Evolutionary conservation across 1,140 invertebrate genomes (phyloP), one percentile per base, ranked within the genome.

Genomic region (Conus ventricosus): DNA sequence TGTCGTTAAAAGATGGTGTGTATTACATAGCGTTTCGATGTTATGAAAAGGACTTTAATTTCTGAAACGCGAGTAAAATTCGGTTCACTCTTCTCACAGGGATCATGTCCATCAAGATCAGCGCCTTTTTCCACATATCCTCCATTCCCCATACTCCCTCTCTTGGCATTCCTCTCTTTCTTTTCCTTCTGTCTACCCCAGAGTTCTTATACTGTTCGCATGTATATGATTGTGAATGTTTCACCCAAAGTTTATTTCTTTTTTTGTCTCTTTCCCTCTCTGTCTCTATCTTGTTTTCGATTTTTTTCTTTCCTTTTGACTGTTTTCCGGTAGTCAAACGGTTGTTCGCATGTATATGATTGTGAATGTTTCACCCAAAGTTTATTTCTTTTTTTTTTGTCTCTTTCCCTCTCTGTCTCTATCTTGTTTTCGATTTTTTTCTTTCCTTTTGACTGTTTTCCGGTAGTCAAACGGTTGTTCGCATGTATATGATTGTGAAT

Each of bases 81-180:
- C 39, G 39, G 39, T 39, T 39, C 39, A 39, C 39, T 39, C 39
- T 39, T 39, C 39, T 39, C 39, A 39, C 39, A 39, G 39, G 39
- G 39, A 39, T 39, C 39, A 39, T 39, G 39, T 39, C 39, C 39
- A 39, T 39, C 39, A 39, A 39, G 39, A 39, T 39, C 39, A 39
- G 39, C 39, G 3, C 39, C 39, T 39, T 39, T 39, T 39, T 39
- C 39, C 39, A 39, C 39, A 39, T 39, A 39, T 39, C 54, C 57
- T 51, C 57, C 25, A 51, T 8, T 27, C 57, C 82, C 23, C 57
- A 8, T 53, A 20, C 53, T 55, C 82, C 25, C 55, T 55, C 82
- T 84, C 55, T 84, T 53, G 54, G 4, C 55, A 51, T 84, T 84
- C 55, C n/a, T 84, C 82, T 84, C 55, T 84, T 53, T 84, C 55